Evolutionary conservation across 2,797 vertebrate genomes (phyloP).

Genomic region (Malurus splendens): DNA sequence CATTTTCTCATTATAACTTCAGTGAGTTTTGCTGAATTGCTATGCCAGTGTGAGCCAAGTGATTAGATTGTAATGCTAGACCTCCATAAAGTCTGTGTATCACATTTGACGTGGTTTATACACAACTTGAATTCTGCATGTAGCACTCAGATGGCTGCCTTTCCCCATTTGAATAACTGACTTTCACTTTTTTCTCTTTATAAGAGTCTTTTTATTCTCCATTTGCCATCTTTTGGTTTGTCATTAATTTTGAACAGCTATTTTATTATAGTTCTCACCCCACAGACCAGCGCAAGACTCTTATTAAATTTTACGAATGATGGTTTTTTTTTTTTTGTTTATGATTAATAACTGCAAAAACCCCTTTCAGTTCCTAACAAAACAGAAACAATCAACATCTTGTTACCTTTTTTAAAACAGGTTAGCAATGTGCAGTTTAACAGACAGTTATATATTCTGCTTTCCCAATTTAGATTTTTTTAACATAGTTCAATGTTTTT

Average conservation of each 20-base stretch:
- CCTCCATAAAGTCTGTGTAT: neutral
- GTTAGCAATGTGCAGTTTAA: neutral
- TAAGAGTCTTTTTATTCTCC: neutral
- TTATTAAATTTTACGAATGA: neutral
- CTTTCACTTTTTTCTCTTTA: neutral
- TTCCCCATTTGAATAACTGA: neutral
- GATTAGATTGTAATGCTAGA: neutral
- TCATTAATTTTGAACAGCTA: neutral
- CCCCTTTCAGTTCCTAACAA: neutral
- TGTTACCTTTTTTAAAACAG: neutral
- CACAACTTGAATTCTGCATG: neutral
- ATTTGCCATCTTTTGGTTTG: neutral
- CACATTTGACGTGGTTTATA: neutral
- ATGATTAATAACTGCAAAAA: neutral
- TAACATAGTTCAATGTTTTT: neutral
- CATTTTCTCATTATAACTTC: neutral
- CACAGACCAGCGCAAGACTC: neutral
- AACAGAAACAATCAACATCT: neutral
- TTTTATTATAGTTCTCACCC: neutral
- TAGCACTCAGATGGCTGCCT: neutral
- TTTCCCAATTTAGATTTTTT: neutral
- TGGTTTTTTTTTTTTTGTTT: neutral
- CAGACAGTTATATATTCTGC: neutral
- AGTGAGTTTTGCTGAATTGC: neutral
- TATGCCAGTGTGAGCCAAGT: neutral